Evolutionary conservation across 2,113 vertebrate genomes (phyloP).

Genomic region (Uropsilus gracilis): DNA sequence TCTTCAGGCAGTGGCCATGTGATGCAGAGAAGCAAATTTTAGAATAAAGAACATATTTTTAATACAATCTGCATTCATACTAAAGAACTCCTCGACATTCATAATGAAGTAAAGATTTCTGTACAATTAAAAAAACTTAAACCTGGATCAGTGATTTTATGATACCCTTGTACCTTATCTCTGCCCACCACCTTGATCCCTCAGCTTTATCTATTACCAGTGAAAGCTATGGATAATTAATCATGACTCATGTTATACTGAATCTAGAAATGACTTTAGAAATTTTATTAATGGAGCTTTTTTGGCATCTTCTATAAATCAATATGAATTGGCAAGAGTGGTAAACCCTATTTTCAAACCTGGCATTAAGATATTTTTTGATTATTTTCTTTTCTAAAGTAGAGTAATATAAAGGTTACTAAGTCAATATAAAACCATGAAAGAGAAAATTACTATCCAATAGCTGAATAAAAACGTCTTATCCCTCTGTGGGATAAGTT

Average conservation of each 20-base stretch:
- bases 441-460: background rate
- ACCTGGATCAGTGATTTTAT: background rate
- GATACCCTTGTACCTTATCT: background rate
- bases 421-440: background rate
- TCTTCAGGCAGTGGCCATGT: background rate
- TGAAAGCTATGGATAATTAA: background rate
- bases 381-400: conserved; percentile 40
- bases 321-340: background rate
- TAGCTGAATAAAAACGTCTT: background rate
- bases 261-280: background rate
- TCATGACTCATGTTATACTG: background rate
- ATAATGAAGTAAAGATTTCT: background rate
- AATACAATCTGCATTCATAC: background rate
- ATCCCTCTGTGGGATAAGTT: background rate
- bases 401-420: background rate
- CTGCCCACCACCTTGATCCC: background rate
- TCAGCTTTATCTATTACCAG: background rate
- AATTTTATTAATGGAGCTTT: background rate
- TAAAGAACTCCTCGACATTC: background rate
- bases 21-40: background rate
- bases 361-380: conserved; percentile 32
- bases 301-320: background rate
- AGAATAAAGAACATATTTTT: background rate
- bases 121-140: background rate
- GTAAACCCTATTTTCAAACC: background rate